These are phyloP conservation scores for Drosophila incognita DNA, from an alignment of 2,888 invertebrate genomes.

Conservation along the genomic window DNA sequence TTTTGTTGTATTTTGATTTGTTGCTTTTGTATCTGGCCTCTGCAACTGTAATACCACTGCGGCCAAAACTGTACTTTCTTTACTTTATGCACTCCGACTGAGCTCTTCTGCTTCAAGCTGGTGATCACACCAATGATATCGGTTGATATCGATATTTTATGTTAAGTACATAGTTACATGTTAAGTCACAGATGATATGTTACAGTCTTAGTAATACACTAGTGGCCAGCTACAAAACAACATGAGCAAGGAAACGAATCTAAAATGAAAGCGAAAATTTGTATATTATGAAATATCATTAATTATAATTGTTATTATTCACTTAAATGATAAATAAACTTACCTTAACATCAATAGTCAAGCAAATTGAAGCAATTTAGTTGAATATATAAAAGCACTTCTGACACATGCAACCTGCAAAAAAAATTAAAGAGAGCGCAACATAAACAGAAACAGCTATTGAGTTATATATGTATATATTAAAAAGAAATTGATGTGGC, in stretches of 20 bases:
- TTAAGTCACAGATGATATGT: neutral
- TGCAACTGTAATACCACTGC: neutral
- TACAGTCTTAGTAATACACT: neutral
- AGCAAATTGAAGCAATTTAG: constrained; percentile 65
- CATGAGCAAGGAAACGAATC: neutral
- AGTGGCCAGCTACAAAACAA: neutral
- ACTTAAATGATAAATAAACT: constrained; percentile 50
- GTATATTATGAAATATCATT: neutral
- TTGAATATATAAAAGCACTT: constrained; percentile 42
- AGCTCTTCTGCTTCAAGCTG: neutral
- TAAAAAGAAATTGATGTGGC: constrained; percentile 58
- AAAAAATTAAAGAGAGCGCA: neutral
- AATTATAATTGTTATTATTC: neutral
- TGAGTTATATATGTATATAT: constrained; percentile 31
- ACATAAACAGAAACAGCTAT: constrained; percentile 19
- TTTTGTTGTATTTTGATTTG: constrained; percentile 22
- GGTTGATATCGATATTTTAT: neutral
- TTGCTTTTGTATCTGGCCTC: constrained; percentile 3
- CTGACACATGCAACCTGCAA: neutral
- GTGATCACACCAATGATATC: neutral
- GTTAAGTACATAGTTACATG: neutral
- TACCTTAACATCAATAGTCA: constrained; percentile 61
- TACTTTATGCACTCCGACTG: neutral
- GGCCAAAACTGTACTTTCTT: neutral
- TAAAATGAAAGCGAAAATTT: neutral